These are phyloP conservation scores for Oscheius sp. DNA, from an alignment of 2,888 invertebrate species.

Conservation along the genomic window DNA sequence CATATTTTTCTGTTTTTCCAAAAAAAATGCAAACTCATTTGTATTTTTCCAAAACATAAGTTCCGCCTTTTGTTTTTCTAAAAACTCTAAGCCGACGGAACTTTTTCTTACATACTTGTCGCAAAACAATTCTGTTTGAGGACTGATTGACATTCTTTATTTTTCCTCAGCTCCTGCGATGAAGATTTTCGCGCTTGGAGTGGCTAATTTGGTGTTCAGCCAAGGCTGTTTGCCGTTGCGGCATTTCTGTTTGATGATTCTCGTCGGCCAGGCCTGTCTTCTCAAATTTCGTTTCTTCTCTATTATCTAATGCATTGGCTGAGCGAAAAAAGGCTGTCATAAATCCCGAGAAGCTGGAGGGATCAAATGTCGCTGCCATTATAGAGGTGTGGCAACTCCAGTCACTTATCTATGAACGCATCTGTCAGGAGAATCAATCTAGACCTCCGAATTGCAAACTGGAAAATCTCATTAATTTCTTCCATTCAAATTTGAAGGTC, in stretches of 20 bases:
- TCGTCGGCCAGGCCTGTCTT: conserved; percentile 25
- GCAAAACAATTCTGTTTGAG: background rate
- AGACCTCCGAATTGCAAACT: conserved; percentile 11
- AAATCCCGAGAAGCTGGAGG: conserved; percentile 4
- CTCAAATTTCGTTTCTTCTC: conserved; percentile 28
- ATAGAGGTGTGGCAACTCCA: conserved; percentile 14
- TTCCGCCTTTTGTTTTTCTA: too few species aligned
- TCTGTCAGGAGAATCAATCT: conserved; percentile 26
- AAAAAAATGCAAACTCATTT: too few species aligned
- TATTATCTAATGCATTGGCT: conserved; percentile 21
- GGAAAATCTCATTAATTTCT: conserved; percentile 4
- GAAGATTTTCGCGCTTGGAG: conserved; percentile 23
- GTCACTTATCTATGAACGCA: conserved; percentile 19
- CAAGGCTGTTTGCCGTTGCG: conserved; percentile 28
- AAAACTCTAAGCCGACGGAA: too few species aligned
- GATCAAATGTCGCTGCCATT: conserved; percentile 18
- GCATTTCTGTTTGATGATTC: conserved; percentile 31
- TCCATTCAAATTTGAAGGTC: background rate
- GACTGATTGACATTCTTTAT: background rate
- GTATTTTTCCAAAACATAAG: too few species aligned
- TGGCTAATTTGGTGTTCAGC: conserved; percentile 28
- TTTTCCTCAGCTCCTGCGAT: background rate
- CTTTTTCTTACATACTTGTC: background rate
- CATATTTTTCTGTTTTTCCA: background rate
- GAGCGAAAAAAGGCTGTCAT: conserved; percentile 10